Evolutionary conservation across 2,113 vertebrate species (phyloP), one percentile per base, ranked within the genome.

Genomic region (Hyla sarda): DNA sequence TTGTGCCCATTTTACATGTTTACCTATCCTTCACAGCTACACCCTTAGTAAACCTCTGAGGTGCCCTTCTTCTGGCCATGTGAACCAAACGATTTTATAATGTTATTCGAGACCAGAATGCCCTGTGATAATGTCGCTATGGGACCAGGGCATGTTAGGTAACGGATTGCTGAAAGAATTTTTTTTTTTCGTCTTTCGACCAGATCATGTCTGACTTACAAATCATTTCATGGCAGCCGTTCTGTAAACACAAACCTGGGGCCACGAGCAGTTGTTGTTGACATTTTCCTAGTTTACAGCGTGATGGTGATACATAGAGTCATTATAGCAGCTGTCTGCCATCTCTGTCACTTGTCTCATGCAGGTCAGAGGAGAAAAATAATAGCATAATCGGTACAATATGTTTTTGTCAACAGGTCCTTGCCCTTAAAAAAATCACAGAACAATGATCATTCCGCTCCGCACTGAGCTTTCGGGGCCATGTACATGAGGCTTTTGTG

Each of bases 161-260:
- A 69, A 69, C 32, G 65, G 65, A 69, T 6, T 67, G 62, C 62
- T 67, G 62, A 67, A 67, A 67, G 62, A 25, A 10, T 60, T 60
- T 60, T 5, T 32, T 62, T 62, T 67, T 67, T n/a, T n/a, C n/a
- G n/a, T n/a, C n/a, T n/a, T n/a, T n/a, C n/a, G n/a, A 67, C 62
- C 65, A 1, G 28, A 65, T 65, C 34, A 13, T 69, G 6, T 25
- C 30, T 34, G 30, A 17, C 16, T 34, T 69, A 32, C 25, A 30
- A 25, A 14, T n/a, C 23, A 47, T 56, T 79, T 58, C 52, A 58
- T 58, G 76, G 56, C 78, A 75, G 72, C 54, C 28, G n/a, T 62
- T 16, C 16, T 65, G 77, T 80, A 80, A 60, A 80, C 54, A 80
- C 28, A 80, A 80, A 80, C 77, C 56, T 41, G 37, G 54, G 77